Conservation (phyloP, 2,113 vertebrate species). For the Microcebus jonahi region DNA sequence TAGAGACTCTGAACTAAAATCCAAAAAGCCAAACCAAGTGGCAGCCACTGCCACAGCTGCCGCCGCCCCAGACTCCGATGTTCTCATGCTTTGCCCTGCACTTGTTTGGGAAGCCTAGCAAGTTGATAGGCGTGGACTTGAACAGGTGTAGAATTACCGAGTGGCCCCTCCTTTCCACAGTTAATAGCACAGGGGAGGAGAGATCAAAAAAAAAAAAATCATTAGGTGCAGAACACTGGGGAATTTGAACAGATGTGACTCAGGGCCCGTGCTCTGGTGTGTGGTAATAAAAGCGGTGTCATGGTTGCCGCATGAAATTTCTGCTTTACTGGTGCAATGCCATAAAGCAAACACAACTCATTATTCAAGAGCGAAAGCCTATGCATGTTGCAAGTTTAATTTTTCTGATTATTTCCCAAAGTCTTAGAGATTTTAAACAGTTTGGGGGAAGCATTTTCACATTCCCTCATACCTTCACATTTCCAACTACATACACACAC, state of each 20-base stretch:
- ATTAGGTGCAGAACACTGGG: conserved; percentile 39
- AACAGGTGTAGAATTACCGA: conserved; percentile 94
- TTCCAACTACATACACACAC: neutral
- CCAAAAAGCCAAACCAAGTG: neutral
- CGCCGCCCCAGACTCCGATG: conserved; percentile 69
- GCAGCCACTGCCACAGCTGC: conserved; percentile 60
- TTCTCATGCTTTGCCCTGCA: conserved; percentile 84
- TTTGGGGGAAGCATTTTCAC: neutral
- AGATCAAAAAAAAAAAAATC: conserved; percentile 51
- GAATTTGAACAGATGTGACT: conserved; percentile 49
- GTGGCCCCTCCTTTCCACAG: conserved; percentile 87
- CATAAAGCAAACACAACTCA: neutral
- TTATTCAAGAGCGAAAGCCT: neutral
- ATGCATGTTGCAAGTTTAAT: neutral
- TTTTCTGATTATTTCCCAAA: neutral
- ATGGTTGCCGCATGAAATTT: neutral
- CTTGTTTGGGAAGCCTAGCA: conserved; percentile 90
- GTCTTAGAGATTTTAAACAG: neutral
- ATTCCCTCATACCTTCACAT: neutral
- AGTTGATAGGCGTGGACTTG: conserved; percentile 88
- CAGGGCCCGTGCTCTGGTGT: neutral
- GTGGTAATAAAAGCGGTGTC: neutral
- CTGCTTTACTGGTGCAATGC: neutral
- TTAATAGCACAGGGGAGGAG: conserved; percentile 72
- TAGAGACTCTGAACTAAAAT: neutral